Percentiles rank a stretch among this genome's conserved stretches.
These are phyloP conservation scores for Steromphala cineraria DNA, from an alignment of 2,888 invertebrate species.

Conservation along the genomic window DNA sequence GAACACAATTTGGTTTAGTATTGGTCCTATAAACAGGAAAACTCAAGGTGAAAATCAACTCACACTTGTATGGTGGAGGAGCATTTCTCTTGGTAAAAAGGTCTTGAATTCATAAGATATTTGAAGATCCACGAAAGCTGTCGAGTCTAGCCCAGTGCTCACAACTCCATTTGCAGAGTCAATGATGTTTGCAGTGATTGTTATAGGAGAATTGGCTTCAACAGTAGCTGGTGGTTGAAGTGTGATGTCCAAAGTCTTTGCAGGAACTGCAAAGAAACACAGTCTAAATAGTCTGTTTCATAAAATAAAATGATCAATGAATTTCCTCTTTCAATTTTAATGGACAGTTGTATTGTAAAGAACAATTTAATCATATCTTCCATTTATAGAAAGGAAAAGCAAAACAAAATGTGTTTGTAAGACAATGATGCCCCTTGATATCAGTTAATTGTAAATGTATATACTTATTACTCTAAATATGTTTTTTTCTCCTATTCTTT, in stretches of 20 bases:
- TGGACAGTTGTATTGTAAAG: too few relatives aligned
- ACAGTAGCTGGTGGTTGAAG: conserved; percentile 11
- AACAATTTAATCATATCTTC: too few relatives aligned
- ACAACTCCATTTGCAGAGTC: conserved; percentile 24
- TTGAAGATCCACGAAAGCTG: conserved; percentile 38
- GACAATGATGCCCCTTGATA: too few relatives aligned
- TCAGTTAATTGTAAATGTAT: too few relatives aligned
- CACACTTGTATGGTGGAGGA: conserved; percentile 32
- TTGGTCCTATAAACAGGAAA: too few relatives aligned
- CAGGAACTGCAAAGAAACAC: conserved; percentile 23
- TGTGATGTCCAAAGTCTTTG: background rate
- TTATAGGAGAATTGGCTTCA: conserved; percentile 27
- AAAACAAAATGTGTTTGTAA: too few relatives aligned
- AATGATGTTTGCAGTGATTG: conserved; percentile 26
- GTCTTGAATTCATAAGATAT: conserved; percentile 38
- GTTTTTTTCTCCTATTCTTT: too few relatives aligned
- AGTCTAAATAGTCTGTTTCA: background rate
- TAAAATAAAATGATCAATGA: too few relatives aligned
- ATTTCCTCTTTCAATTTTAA: too few relatives aligned
- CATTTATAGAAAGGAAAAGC: too few relatives aligned
- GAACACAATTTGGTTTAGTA: too few relatives aligned
- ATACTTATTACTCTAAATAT: too few relatives aligned
- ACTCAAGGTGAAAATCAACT: background rate
- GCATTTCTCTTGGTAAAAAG: conserved; percentile 35
- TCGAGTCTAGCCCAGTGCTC: conserved; percentile 41